These are phyloP conservation scores for Siniperca undulata DNA, from an alignment of 2,797 vertebrate genomes.

Conservation along the genomic window DNA sequence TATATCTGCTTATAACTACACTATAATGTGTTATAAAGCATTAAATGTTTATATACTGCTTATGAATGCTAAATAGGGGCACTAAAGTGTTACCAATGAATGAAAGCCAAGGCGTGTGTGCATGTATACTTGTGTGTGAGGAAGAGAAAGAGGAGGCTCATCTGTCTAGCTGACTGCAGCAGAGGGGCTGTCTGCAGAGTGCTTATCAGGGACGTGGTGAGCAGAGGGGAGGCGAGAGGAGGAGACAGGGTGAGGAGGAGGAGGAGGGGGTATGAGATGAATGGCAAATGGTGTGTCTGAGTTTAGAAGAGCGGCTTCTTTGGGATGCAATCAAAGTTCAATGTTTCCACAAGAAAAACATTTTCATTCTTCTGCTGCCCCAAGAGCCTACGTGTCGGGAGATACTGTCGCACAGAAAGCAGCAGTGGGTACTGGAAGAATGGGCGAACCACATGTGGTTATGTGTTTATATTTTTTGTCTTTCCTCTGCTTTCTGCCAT, in stretches of 20 bases:
- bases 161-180: constrained; percentile 54
- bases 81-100: background rate
- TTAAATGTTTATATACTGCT: background rate
- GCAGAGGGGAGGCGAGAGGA: constrained; percentile 3
- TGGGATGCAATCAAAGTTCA: constrained; percentile 17
- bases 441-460: background rate
- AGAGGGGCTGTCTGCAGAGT: constrained; percentile 49
- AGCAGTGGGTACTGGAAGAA: background rate
- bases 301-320: constrained; percentile 32
- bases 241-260: background rate
- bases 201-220: constrained; percentile 55
- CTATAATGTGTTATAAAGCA: background rate
- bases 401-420: background rate
- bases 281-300: constrained; percentile 54
- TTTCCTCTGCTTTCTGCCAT: constrained; percentile 16
- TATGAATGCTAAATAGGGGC: too few species aligned
- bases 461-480: background rate
- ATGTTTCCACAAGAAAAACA: constrained; percentile 23
- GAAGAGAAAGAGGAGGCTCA: constrained; percentile 37
- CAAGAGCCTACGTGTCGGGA: background rate
- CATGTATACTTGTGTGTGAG: constrained; percentile 22
- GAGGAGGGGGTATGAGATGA: constrained; percentile 50
- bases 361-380: background rate
- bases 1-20: background rate
- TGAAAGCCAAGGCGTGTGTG: constrained; percentile 24